phyloP scores from a whole-genome alignment of 2,888 invertebrate species.

The Ochropacha duplaris region DNA sequence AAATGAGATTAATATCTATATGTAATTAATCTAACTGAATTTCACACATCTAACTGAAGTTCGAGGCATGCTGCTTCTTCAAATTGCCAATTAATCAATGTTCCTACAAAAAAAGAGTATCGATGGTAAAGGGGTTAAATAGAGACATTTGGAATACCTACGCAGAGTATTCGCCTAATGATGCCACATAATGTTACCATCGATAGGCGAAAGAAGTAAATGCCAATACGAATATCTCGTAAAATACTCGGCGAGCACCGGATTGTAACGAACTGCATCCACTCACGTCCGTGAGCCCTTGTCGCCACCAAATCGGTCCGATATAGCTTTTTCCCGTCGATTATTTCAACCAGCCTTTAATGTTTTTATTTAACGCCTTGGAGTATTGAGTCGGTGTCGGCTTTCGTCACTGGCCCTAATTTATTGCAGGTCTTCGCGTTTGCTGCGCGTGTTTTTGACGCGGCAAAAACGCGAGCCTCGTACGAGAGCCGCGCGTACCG shows the following conservation, averaged over 20 bases:
- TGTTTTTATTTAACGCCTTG: conserved; percentile 80
- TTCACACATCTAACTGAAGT: background rate
- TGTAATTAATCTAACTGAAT: background rate
- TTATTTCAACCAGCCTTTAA: conserved; percentile 78
- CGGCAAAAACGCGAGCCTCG: conserved; percentile 63
- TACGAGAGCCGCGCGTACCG: conserved; percentile 52
- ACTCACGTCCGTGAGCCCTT: conserved; percentile 49
- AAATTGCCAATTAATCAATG: background rate
- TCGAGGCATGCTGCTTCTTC: background rate
- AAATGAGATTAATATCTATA: background rate
- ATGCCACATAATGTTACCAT: conserved; percentile 2
- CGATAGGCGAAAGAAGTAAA: conserved; percentile 17
- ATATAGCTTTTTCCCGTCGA: conserved; percentile 73
- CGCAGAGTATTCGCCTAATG: conserved; percentile 5
- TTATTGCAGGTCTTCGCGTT: conserved; percentile 70
- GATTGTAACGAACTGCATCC: conserved; percentile 47
- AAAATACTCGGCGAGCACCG: conserved; percentile 34
- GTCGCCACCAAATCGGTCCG: conserved; percentile 74
- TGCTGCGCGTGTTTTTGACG: conserved; percentile 69
- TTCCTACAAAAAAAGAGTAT: background rate
- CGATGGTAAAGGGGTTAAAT: background rate
- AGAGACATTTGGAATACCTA: conserved; percentile 1
- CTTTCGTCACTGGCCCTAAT: conserved; percentile 75
- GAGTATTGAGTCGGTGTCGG: conserved; percentile 76
- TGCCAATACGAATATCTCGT: conserved; percentile 40